Base-by-base conservation (phyloP, 2,888 invertebrate species). In the Alitta virens region DNA sequence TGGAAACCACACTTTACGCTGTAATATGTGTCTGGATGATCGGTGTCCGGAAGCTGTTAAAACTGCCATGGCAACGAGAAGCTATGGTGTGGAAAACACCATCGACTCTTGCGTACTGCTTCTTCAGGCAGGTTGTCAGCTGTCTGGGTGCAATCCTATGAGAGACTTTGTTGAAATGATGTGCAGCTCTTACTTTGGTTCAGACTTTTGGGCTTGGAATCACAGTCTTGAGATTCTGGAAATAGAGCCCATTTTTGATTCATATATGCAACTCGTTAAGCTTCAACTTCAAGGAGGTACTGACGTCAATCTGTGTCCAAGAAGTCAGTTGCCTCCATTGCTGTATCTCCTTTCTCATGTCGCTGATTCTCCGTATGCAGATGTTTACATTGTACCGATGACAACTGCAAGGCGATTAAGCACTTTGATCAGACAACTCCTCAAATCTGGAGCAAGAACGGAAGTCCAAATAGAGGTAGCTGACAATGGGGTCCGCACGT, bases 361-460 rank as follows among this genome's bases (percentile, higher is more conserved):
- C 23, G 58, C 62, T 12, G 53, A 49, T 7, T 56, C 59, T 2
- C 59, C 62, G 1, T 46, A 62, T 40, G 23, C 50, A 7, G 46
- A 51, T n/a, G 43, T 27, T 18, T 55, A 57, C 42, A 16, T 64
- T 21, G 54, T 62, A n/a, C 42, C 61, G 9, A 16, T 33, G 14
- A 43, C 33, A 27, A 56, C 46, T 1, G 55, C 62, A 2, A n/a
- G 40, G 9, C 23, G 25, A 2, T n/a, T 65, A 38, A 5, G 38
- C 14, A 42, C 14, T 21, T 18, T 65, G 14, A 43, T 54, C 16
- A 40, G 21, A 18, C 14, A 60, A 3, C 25, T 63, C 1, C 42
- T 65, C 16, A 42, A 60, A 23, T 40, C 40, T 24, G 65, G 65
- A 1, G 65, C 65, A 7, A 16, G 25, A 7, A 65, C 65, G 1